phyloP scores from a whole-genome alignment of 1,140 invertebrate genomes.

The Apis mellifera region DNA sequence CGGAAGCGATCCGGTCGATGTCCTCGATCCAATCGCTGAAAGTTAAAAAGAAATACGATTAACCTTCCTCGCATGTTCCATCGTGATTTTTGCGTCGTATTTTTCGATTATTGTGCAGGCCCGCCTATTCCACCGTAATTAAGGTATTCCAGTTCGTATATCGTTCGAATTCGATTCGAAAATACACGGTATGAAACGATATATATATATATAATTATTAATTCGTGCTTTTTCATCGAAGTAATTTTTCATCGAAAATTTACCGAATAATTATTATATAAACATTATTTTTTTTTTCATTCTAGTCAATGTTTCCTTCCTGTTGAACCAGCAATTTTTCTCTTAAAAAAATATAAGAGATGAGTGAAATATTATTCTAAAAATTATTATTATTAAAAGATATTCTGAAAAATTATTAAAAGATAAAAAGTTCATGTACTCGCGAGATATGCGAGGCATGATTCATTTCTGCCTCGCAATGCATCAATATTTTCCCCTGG shows the following conservation, averaged over 20 bases:
- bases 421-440: neutral
- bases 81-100: neutral
- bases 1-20: conserved; percentile 20
- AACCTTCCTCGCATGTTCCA: conserved; percentile 25
- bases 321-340: too few species aligned
- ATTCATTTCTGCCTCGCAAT: conserved; percentile 58
- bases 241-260: too few species aligned
- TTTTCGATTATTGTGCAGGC: neutral
- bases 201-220: neutral
- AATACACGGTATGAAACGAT: too few species aligned
- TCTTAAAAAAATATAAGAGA: too few species aligned
- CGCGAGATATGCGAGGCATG: conserved; percentile 20
- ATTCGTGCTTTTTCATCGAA: neutral
- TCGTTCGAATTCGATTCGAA: neutral
- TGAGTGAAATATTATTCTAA: too few species aligned
- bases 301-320: neutral
- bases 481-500: conserved; percentile 33
- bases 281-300: neutral
- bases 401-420: too few species aligned
- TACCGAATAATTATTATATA: too few species aligned
- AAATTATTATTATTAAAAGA: too few species aligned
- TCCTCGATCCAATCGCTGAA: conserved; percentile 35
- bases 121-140: neutral
- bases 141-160: neutral
- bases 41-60: conserved; percentile 27